Base-by-base conservation (phyloP, 2,797 vertebrate species). In the Esox lucius region DNA sequence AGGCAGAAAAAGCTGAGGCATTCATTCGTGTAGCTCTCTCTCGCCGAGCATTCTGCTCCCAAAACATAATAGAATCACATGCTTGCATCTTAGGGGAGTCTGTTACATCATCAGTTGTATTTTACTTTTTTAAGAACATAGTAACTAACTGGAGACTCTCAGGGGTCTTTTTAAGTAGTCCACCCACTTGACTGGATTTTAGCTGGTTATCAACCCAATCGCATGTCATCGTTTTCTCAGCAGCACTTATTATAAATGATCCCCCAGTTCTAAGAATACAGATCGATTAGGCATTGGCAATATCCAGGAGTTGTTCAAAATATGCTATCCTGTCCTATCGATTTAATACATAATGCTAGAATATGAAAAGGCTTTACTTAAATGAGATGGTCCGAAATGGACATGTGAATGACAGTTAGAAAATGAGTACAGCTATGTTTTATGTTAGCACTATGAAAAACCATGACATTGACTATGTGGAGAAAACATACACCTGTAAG, bases 61-160 rank as follows among this genome's bases (percentile, higher is more conserved):
- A 72, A 81, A 28, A 80, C 66, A 78, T 53, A 59, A 72, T 42
- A 74, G 70, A 75, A 33, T 71, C 73, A 77, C 49, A 46, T 31
- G 69, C 8, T 0, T 78, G 64, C 16, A 78, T 75, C 64, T 70
- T 64, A 68, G 72, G 71, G 65, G 51, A 82, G 42, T 15, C 17
- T 31, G 51, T 77, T 73, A 78, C 31, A 70, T 51, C 67, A 78
- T 84, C 81, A 84, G 69, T 76, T 78, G 74, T 75, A 67, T 16
- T 66, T 71, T 77, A 74, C 24, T 80, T 78, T 42, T 69, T 56
- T 66, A 85, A 80, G 73, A 62, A 16, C 39, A 66, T 72, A 76
- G 17, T 5, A 71, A 76, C 72, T 64, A 49, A 79, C 67, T 53
- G 76, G 22, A 24, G 3, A 26, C 28, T 73, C 22, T 26, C 82